Base-by-base conservation (phyloP, 92 coral and sea anemone genomes). In the Galaxea fascicularis region DNA sequence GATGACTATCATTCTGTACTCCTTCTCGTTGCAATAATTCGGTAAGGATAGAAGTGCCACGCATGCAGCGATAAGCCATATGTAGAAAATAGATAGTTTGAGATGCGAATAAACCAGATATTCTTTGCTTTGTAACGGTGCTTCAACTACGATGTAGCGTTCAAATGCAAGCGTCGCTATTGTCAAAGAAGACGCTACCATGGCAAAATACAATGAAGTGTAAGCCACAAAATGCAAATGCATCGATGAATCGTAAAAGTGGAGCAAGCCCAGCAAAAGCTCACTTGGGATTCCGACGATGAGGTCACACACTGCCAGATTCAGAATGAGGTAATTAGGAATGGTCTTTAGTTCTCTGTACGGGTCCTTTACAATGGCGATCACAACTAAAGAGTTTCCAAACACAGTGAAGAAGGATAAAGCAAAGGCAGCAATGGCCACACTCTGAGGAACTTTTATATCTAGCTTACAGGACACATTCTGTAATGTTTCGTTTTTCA, bases 301-400 rank as follows among this genome's bases (percentile, higher is more conserved):
- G 41, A 81, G 85, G 74, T 81, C 85, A 35, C 85, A 81, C 15
- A 81, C 85, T 5, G 85, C 85, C 45, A 81, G 56, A 57, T 81
- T 81, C 68, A 81, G 13, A 10, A 81, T 81, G 8, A 81, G 78
- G 44, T 54, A 81, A 76, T 81, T 71, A 0, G 85, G 85, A 28
- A 81, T 81, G 57, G 85, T 81, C 26, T 46, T 81, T 44, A 81
- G 59, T 31, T 81, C 85, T 22, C 26, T 81, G 69, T 21, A 81
- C 8, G 85, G 85, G 31, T 81, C 85, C 78, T 12, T 31, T 2
- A 39, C 76, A 10, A 81, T 81, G 14, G 85, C 85, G 39, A 81
- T 24, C 24, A 81, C 85, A 11, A 81, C 85, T 22, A 81, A 8
- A 35, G 12, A 71, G 58, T 81, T 81, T 35, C 78, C 78, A 15